Evolutionary conservation across 2,113 vertebrate genomes (phyloP), one percentile per base, ranked within the genome.

Genomic region (Glaucidium brasilianum): DNA sequence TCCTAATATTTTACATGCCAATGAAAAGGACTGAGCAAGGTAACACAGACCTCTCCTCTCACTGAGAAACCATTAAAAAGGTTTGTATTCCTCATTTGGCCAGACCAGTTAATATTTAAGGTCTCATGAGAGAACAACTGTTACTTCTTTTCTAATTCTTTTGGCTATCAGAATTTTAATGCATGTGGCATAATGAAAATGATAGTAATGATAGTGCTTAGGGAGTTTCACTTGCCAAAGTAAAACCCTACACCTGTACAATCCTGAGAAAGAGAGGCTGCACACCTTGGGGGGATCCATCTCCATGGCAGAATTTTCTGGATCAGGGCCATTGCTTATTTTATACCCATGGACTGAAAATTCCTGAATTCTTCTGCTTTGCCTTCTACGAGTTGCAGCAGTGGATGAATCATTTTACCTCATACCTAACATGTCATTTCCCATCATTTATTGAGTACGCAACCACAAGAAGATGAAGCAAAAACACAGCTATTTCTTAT

Each of bases 401-500:
- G 71, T 29, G 30, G 39, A 85, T 97, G 87, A 97, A 37, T 97
- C 94, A 95, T 91, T 88, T 92, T 84, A 82, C 85, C 68, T 95
- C 94, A 92, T 96, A 91, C 89, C 94, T 92, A 93, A 88, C 77
- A 50, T 93, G 90, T 85, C 76, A 92, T 95, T 97, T 96, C 92
- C 90, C 89, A 82, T 96, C 94, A 95, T 92, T 75, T 92, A 64
- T 58, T 85, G 82, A 76, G 85, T 73, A 88, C 0, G 4, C 58
- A 94, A 86, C 92, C 80, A 86, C 93, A 97, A 96, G 91, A 92
- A 97, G 96, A 94, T 95, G 97, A 95, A 90, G 78, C 52, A 93
- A 95, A 97, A 96, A 29, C 32, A 52, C 39, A 15, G 72, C 67
- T 91, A 96, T 96, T 97, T 96, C 97, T 97, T 97, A 98, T 96